Evolutionary conservation across 2,797 vertebrate species (phyloP), one percentile per base, ranked within the genome.

Genomic region (Vespertilio murinus): DNA sequence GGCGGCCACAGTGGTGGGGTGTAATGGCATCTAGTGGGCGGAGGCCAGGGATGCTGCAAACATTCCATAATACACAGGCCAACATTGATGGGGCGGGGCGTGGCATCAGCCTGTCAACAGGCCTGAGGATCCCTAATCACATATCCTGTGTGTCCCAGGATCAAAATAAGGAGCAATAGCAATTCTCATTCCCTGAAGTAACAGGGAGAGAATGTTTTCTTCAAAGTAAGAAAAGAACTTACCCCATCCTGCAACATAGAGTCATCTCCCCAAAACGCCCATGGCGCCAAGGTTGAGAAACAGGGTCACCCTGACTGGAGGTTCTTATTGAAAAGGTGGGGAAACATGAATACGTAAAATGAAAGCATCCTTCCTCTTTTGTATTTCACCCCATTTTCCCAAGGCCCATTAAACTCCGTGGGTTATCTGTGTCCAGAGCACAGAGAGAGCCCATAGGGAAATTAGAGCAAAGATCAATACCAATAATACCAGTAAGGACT

Each of bases 41-140:
- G 83, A 83, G 22, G 38, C 16, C 30, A 42, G 3, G 6, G 13
- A 33, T 13, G 8, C 49, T 28, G 20, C 18, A 10, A 84, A 11
- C 1, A 16, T 16, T 11, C 23, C 35, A 2, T 14, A 38, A 30
- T 4, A 28, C 77, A 64, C 16, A 35, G 52, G 25, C 96, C 97
- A 86, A 0, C 96, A 96, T 96, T 96, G 83, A 30, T 0, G 0
- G 96, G 95, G 95, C 0, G 30, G 91, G 78, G 87, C 90, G 96
- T 88, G 78, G 97, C 93, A 61, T 85, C 88, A 71, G 96, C 96
- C 95, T 95, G 94, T 96, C 96, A 97, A 96, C 91, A 90, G 97
- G 96, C 96, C 93, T 93, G 96, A 96, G 92, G 89, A 64, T 30
- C 94, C 96, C 89, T 96, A 97, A 98, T 97, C 97, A 97, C 97